These are phyloP conservation scores for Anneissia japonica DNA, from an alignment of 35 echinoderm and acorn worm species.

Conservation along the genomic window DNA sequence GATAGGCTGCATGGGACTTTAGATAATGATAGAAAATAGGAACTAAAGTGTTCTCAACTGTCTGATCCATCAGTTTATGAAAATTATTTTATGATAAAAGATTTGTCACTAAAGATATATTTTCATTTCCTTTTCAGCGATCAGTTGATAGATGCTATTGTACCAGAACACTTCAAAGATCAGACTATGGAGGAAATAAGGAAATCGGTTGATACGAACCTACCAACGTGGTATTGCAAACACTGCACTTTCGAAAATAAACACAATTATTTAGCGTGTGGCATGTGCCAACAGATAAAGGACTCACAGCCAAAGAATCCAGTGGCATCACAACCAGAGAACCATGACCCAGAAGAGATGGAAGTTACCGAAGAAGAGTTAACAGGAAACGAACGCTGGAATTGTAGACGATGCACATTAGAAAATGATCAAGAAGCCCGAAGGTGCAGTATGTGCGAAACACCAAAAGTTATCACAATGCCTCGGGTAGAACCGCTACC, in stretches of 20 bases:
- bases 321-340: background rate
- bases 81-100: too few species aligned
- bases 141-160: background rate
- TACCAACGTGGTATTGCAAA: background rate
- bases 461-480: background rate
- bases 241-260: background rate
- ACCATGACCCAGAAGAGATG: background rate
- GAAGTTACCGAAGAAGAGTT: background rate
- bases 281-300: background rate
- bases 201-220: background rate
- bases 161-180: background rate
- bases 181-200: background rate
- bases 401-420: conserved; percentile 46
- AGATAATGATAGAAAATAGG: too few species aligned
- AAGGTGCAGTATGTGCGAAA: conserved; percentile 50
- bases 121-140: background rate
- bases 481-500: background rate
- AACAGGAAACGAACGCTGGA: conserved; percentile 21
- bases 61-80: too few species aligned
- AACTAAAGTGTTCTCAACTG: too few species aligned
- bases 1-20: too few species aligned
- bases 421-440: conserved; percentile 16
- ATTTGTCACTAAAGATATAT: too few species aligned
- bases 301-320: background rate
- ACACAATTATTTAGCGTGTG: background rate